Evolutionary conservation across 2,797 vertebrate species (phyloP).

Genomic region (Monodelphis domestica): DNA sequence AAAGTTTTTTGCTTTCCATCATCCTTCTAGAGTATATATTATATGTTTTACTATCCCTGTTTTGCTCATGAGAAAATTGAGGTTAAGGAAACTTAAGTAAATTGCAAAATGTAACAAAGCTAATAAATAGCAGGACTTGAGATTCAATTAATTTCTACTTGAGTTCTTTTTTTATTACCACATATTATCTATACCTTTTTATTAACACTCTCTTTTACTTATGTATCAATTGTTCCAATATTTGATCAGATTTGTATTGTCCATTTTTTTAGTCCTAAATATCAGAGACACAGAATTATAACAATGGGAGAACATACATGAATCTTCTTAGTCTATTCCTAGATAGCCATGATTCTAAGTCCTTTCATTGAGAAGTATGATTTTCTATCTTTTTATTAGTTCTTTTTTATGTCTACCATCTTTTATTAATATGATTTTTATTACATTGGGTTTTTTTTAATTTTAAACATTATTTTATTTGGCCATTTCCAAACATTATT

Average conservation of each 20-base stretch:
- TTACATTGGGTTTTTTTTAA: no score
- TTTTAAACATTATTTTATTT: no score
- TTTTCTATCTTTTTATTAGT: background rate
- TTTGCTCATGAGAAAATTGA: background rate
- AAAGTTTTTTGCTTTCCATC: background rate
- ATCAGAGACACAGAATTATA: background rate
- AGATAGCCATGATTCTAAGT: background rate
- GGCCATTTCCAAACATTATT: no score
- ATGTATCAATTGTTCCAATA: background rate
- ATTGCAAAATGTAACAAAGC: background rate
- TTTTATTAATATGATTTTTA: no score
- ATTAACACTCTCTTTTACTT: background rate
- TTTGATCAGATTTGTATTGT: background rate
- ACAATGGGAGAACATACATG: background rate
- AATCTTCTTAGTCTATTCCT: background rate
- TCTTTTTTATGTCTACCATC: no score
- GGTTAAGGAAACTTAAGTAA: no score
- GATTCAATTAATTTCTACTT: background rate
- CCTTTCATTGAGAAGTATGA: background rate
- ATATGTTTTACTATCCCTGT: background rate
- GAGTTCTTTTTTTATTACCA: background rate
- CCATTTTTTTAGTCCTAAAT: background rate
- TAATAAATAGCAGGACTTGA: background rate
- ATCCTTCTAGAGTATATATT: background rate
- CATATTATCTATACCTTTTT: background rate